phyloP scores from a whole-genome alignment of 2,797 vertebrate genomes.

The Novumbra hubbsi region DNA sequence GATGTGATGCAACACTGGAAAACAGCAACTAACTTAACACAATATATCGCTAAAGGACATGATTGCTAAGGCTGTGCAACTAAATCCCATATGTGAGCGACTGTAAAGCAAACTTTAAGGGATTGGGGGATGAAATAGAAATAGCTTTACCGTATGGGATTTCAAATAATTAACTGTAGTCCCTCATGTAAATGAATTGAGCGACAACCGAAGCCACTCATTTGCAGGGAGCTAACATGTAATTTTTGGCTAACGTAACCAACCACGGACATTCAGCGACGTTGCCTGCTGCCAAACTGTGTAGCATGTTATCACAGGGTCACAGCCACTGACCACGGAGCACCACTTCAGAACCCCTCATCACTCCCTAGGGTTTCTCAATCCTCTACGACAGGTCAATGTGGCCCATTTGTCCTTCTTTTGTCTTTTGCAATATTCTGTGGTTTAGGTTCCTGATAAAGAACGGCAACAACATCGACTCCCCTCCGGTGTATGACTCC shows the following conservation, averaged over 20 bases:
- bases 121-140: constrained; percentile 52
- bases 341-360: constrained; percentile 37
- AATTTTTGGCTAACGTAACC: constrained; percentile 55
- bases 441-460: constrained; percentile 88
- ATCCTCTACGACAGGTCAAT: constrained; percentile 34
- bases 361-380: constrained; percentile 39
- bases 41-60: constrained; percentile 39
- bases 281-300: constrained; percentile 44
- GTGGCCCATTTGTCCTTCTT: constrained; percentile 18
- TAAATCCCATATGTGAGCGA: constrained; percentile 43
- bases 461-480: constrained; percentile 92
- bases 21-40: constrained; percentile 28
- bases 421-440: not conserved
- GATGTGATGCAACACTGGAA: not conserved
- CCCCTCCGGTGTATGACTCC: constrained; percentile 90
- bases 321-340: constrained; percentile 45
- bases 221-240: constrained; percentile 48
- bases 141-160: constrained; percentile 54
- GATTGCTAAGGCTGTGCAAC: constrained; percentile 33
- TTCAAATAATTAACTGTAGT: constrained; percentile 61
- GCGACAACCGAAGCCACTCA: constrained; percentile 47
- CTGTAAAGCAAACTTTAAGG: constrained; percentile 50
- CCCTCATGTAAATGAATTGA: constrained; percentile 56
- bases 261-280: constrained; percentile 50
- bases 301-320: constrained; percentile 54